Evolutionary conservation across 1,140 invertebrate genomes (phyloP).

Genomic region (Orius insidiosus): DNA sequence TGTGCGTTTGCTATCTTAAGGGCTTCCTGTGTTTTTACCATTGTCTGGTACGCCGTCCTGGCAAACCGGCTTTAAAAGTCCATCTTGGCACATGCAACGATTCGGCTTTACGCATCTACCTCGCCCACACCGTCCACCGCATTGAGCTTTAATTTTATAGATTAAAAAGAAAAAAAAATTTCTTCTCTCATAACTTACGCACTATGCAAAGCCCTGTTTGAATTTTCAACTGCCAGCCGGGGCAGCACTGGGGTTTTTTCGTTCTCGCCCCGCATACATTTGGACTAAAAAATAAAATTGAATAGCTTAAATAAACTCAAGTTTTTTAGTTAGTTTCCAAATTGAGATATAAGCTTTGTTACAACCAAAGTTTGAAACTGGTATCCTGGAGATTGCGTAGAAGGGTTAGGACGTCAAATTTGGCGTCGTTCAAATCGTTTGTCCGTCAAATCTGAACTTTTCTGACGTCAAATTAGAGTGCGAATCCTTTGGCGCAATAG

Average conservation of each 20-base stretch:
- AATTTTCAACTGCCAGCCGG: constrained; percentile 57
- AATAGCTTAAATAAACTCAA: no score
- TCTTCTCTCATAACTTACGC: constrained; percentile 44
- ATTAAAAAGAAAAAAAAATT: background rate
- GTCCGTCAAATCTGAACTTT: no score
- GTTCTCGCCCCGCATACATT: constrained; percentile 54
- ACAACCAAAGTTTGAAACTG: no score
- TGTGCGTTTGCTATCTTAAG: background rate
- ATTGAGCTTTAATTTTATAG: constrained; percentile 50
- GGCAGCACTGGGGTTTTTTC: constrained; percentile 55
- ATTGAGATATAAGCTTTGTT: no score
- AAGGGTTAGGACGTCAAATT: no score
- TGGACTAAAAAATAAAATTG: constrained; percentile 37
- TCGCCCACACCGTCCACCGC: constrained; percentile 46
- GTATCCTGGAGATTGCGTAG: no score
- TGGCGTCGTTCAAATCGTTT: no score
- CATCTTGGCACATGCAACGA: constrained; percentile 57
- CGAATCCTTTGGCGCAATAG: no score
- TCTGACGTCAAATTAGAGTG: no score
- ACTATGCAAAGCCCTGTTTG: constrained; percentile 56
- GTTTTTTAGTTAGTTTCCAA: no score
- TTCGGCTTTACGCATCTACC: constrained; percentile 68
- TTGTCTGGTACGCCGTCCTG: background rate
- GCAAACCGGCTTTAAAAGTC: constrained; percentile 31
- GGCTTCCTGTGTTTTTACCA: background rate